Conservation (phyloP, 35 echinoderm and acorn worm genomes). For the Lytechinus pictus region DNA sequence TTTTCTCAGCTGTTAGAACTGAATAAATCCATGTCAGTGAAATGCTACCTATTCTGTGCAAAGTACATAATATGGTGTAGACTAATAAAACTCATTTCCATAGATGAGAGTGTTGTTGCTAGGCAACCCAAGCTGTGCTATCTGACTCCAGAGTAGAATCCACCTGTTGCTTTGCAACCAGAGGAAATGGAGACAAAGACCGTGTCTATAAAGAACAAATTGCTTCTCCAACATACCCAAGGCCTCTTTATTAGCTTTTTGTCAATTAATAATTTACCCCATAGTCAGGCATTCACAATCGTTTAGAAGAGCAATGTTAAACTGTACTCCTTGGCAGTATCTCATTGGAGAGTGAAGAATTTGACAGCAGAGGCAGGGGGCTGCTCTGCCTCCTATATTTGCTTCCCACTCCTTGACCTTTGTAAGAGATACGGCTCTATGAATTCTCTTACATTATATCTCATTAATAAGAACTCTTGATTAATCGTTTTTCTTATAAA, state of each 20-base stretch:
- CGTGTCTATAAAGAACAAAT: neutral
- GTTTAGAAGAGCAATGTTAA: neutral
- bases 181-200: conserved; percentile 5
- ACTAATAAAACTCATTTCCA: neutral
- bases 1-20: neutral
- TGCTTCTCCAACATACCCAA: neutral
- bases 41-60: neutral
- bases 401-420: neutral
- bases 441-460: neutral
- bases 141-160: conserved; percentile 6
- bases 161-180: conserved; percentile 4
- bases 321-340: neutral
- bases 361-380: neutral
- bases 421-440: neutral
- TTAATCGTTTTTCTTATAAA: neutral
- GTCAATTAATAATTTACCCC: neutral
- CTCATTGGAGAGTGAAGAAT: neutral
- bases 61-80: neutral
- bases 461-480: neutral
- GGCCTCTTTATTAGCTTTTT: conserved; percentile 6
- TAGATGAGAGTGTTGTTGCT: neutral
- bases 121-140: neutral
- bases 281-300: neutral
- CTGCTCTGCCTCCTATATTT: neutral
- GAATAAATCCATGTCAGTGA: neutral